phyloP scores from a whole-genome alignment of 2,797 vertebrate genomes.

The Micromesistius poutassou region DNA sequence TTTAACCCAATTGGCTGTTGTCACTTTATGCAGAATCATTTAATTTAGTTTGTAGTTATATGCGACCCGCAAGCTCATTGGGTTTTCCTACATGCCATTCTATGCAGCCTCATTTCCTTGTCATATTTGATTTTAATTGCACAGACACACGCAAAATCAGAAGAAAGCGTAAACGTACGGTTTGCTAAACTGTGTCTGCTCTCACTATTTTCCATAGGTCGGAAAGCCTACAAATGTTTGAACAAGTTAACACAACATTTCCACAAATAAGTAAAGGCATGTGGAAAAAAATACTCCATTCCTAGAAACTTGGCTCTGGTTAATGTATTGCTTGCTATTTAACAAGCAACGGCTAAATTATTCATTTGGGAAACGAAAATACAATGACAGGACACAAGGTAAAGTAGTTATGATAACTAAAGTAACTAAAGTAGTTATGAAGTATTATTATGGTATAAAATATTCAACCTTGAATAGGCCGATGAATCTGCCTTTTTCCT shows the following conservation, averaged over 20 bases:
- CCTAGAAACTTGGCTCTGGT: neutral
- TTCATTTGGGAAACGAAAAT: neutral
- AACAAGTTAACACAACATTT: slow-evolving; percentile 25
- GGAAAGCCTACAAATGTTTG: slow-evolving; percentile 54
- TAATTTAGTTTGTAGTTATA: neutral
- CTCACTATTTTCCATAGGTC: slow-evolving; percentile 40
- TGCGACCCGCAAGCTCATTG: neutral
- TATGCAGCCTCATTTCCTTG: neutral
- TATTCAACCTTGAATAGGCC: neutral
- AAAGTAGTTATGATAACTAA: neutral
- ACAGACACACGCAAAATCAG: neutral
- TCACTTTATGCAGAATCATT: neutral
- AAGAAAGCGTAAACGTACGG: neutral
- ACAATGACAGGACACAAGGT: neutral
- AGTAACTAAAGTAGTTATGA: neutral
- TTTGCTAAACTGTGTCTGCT: slow-evolving; percentile 51
- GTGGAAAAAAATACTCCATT: neutral
- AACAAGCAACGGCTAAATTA: neutral
- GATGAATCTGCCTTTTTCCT: neutral
- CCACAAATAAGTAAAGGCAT: slow-evolving; percentile 9
- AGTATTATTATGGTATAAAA: neutral
- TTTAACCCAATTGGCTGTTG: slow-evolving; percentile 11
- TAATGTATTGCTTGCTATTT: neutral
- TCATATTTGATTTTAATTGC: neutral
- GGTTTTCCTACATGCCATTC: neutral